Evolutionary conservation across 2,888 invertebrate genomes (phyloP).

Genomic region (Chrysina gloriosa): DNA sequence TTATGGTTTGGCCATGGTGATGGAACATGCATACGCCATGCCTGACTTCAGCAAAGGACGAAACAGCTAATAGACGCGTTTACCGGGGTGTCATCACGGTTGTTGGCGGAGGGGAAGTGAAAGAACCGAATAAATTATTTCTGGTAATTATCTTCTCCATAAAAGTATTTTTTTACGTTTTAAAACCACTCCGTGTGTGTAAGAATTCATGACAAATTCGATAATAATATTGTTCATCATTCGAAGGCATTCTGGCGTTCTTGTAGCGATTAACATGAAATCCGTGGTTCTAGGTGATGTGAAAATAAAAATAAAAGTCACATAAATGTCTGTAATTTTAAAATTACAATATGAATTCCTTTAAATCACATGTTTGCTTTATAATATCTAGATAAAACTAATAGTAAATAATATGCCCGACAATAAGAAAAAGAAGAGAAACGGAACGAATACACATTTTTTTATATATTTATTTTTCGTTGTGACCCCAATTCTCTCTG

Average conservation of each 20-base stretch:
- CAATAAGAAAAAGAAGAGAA: no score
- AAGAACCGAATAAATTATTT: slow-evolving; percentile 22
- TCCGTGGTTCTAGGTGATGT: no score
- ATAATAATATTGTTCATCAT: slow-evolving; percentile 13
- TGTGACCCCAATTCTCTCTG: neutral
- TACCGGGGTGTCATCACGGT: neutral
- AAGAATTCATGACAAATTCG: neutral
- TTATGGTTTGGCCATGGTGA: slow-evolving; percentile 27
- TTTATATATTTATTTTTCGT: neutral
- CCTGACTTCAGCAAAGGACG: neutral
- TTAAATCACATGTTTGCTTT: no score
- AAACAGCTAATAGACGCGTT: neutral
- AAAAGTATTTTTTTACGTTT: slow-evolving; percentile 19
- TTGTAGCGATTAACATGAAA: no score
- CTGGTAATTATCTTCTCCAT: slow-evolving; percentile 20
- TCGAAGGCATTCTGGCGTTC: no score
- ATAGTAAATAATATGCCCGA: no score
- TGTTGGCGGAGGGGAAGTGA: neutral
- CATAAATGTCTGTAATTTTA: no score
- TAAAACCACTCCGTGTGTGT: slow-evolving; percentile 6
- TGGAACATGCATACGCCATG: neutral
- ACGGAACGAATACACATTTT: no score
- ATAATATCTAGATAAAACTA: no score
- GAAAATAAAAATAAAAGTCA: no score
- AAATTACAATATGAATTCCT: no score